A percentile compares a stretch with the other conserved stretches of the same genome.
These are phyloP conservation scores for Clanis bilineata DNA, from an alignment of 2,888 invertebrate species.

Conservation along the genomic window DNA sequence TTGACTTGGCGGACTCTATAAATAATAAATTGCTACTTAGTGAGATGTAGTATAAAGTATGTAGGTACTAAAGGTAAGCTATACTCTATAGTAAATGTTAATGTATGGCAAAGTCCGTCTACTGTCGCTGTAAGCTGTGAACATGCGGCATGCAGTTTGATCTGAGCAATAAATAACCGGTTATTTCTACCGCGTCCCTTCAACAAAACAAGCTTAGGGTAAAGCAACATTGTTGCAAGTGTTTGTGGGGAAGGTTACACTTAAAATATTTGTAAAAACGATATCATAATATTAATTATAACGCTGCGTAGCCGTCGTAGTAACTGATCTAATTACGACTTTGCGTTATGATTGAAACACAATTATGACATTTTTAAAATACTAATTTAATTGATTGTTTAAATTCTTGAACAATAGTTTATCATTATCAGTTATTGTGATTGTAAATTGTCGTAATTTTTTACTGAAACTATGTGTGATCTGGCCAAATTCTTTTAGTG, in stretches of 20 bases:
- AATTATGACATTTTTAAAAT: background rate
- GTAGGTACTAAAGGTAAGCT: too few species aligned
- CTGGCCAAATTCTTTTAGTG: slow-evolving; percentile 1
- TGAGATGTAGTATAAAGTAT: too few species aligned
- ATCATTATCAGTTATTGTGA: background rate
- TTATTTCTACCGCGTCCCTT: slow-evolving; percentile 69
- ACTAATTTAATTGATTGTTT: background rate
- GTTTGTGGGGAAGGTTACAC: slow-evolving; percentile 20
- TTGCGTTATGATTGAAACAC: background rate
- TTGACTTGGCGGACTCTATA: too few species aligned
- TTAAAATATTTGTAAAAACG: background rate
- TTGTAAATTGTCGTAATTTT: background rate
- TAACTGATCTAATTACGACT: background rate
- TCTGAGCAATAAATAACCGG: slow-evolving; percentile 55
- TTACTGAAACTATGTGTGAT: background rate
- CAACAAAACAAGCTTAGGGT: slow-evolving; percentile 61
- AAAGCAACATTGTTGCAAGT: slow-evolving; percentile 57
- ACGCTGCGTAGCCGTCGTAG: too few species aligned
- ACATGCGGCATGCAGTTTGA: slow-evolving; percentile 16
- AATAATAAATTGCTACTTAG: too few species aligned
- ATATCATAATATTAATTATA: too few species aligned
- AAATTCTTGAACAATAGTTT: background rate
- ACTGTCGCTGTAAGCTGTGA: slow-evolving; percentile 16
- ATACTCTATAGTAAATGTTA: background rate
- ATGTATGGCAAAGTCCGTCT: slow-evolving; percentile 17